A percentile compares a stretch with the other conserved stretches of the same genome.
phyloP scores from a whole-genome alignment of 2,888 invertebrate genomes.

The Melitaea athalia region DNA sequence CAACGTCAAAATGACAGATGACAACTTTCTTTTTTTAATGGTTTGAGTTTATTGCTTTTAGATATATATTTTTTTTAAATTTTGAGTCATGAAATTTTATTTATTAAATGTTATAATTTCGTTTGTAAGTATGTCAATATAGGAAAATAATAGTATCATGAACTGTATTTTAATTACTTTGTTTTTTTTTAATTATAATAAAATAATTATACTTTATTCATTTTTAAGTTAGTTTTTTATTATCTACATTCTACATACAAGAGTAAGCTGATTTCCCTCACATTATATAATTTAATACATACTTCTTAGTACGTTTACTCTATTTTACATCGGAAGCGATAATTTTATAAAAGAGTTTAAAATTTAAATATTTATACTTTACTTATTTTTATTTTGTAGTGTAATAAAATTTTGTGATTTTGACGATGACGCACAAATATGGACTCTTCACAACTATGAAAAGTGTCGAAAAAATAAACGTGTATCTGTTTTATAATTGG shows the following conservation, averaged over 20 bases:
- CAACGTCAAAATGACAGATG: constrained; percentile 34
- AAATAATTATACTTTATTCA: not conserved
- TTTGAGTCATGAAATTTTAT: not conserved
- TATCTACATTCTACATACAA: too few species aligned
- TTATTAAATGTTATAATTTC: not conserved
- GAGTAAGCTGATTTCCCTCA: too few species aligned
- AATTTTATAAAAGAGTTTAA: too few species aligned
- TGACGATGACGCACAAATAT: constrained; percentile 24
- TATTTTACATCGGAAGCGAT: too few species aligned
- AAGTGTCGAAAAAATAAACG: not conserved
- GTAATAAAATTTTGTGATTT: constrained; percentile 10
- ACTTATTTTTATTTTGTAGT: not conserved
- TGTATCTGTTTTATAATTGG: not conserved
- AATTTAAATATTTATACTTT: not conserved
- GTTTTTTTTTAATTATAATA: not conserved
- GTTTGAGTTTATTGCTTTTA: not conserved
- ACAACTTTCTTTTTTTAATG: constrained; percentile 4
- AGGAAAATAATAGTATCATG: not conserved
- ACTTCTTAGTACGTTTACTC: too few species aligned
- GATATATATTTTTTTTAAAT: not conserved
- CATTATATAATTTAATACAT: too few species aligned
- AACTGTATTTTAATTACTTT: not conserved
- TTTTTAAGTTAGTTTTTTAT: too few species aligned
- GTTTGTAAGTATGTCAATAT: constrained; percentile 12
- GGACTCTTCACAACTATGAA: not conserved